These are phyloP conservation scores for Nebria ingens DNA, from an alignment of 1,140 invertebrate species.

Conservation along the genomic window DNA sequence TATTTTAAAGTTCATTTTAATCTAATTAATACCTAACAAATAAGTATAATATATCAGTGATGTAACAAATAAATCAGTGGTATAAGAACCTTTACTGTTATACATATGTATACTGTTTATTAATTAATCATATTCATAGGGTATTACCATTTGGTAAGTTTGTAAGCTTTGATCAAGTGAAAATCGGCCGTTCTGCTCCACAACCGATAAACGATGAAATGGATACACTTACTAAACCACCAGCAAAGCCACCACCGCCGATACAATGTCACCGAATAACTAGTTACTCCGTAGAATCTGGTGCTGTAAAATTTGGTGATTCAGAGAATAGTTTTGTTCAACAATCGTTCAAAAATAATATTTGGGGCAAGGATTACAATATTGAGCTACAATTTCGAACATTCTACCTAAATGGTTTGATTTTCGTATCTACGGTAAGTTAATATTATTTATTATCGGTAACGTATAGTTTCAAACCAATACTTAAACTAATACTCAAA, in stretches of 20 bases:
- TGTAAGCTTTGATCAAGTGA: constrained; percentile 53
- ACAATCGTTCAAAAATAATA: constrained; percentile 50
- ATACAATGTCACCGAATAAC: constrained; percentile 46
- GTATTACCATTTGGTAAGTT: constrained; percentile 54
- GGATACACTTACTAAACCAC: neutral
- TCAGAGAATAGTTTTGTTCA: constrained; percentile 62
- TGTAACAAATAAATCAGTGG: too few species aligned
- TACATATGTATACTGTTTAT: too few species aligned
- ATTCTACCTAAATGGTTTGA: constrained; percentile 70
- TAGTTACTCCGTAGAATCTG: constrained; percentile 64
- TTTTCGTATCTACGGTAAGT: constrained; percentile 64
- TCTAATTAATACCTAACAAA: too few species aligned
- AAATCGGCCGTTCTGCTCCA: constrained; percentile 56
- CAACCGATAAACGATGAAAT: neutral
- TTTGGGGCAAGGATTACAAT: constrained; percentile 59
- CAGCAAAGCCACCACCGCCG: neutral
- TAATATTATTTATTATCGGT: constrained; percentile 12
- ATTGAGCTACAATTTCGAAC: constrained; percentile 77
- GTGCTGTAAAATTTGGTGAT: constrained; percentile 81
- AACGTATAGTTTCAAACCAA: too few species aligned
- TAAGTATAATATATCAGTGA: too few species aligned
- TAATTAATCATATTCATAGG: constrained; percentile 31
- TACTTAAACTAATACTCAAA: too few species aligned
- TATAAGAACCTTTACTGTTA: too few species aligned
- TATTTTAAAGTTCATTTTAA: too few species aligned